These are phyloP conservation scores for Pteruthius melanotis DNA, from an alignment of 2,113 vertebrate species.

Conservation along the genomic window DNA sequence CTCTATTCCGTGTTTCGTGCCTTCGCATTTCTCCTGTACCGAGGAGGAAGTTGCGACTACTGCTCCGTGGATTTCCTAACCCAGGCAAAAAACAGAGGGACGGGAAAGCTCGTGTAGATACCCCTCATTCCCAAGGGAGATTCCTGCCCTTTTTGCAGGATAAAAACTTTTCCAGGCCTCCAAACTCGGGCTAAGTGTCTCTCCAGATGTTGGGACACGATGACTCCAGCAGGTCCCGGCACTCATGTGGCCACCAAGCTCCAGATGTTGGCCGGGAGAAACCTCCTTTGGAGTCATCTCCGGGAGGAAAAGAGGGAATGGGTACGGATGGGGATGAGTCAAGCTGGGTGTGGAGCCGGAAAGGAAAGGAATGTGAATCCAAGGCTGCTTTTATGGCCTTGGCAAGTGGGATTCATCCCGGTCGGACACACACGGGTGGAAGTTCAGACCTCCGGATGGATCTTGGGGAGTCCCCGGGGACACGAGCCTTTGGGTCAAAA, in stretches of 20 bases:
- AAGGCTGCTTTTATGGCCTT: not conserved
- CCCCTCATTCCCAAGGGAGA: not conserved
- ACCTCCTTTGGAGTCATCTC: not conserved
- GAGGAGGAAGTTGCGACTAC: too few species aligned
- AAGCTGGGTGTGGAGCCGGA: not conserved
- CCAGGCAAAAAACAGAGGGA: not conserved
- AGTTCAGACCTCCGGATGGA: rapidly evolving
- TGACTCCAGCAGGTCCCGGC: not conserved
- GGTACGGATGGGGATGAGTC: not conserved
- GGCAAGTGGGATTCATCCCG: not conserved
- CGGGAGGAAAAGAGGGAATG: not conserved
- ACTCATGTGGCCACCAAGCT: not conserved
- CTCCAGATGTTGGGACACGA: not conserved
- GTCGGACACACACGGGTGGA: rapidly evolving
- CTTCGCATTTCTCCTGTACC: rapidly evolving
- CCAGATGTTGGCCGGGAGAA: not conserved
- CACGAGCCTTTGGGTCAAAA: not conserved
- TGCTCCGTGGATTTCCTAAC: not conserved
- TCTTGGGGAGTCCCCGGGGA: not conserved
- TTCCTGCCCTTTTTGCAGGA: not conserved
- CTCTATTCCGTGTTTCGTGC: rapidly evolving
- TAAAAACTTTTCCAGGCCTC: not conserved
- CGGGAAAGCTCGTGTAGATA: not conserved
- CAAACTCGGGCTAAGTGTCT: not conserved
- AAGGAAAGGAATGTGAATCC: not conserved